Conservation (phyloP, 2,113 vertebrate genomes). For the Siphamia tubifer region DNA sequence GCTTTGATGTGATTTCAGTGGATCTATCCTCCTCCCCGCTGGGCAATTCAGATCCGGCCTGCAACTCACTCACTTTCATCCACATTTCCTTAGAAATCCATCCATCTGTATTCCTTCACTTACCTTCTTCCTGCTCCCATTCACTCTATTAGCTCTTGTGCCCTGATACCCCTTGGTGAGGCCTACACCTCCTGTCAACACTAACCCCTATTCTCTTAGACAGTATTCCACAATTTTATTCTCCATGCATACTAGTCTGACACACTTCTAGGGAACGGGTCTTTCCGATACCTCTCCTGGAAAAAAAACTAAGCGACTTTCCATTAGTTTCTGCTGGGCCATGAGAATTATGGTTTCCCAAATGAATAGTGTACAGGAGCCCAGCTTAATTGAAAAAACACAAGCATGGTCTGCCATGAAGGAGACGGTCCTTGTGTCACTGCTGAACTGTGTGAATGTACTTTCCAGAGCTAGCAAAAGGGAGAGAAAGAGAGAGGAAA, state of each 20-base stretch:
- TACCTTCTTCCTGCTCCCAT: constrained; percentile 44
- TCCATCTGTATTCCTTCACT: constrained; percentile 68
- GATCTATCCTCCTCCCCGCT: constrained; percentile 65
- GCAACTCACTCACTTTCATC: constrained; percentile 66
- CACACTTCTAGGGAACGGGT: constrained; percentile 49
- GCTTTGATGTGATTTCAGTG: constrained; percentile 83
- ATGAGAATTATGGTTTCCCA: constrained; percentile 83
- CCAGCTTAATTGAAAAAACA: constrained; percentile 84
- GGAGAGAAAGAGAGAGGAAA: constrained; percentile 55
- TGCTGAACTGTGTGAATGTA: constrained; percentile 76
- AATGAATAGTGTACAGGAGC: constrained; percentile 81
- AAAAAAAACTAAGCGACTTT: constrained; percentile 80
- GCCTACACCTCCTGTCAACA: constrained; percentile 48
- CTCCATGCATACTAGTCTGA: constrained; percentile 43
- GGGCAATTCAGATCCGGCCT: constrained; percentile 70
- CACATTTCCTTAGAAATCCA: constrained; percentile 70
- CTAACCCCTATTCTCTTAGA: constrained; percentile 34
- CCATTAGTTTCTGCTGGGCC: constrained; percentile 80
- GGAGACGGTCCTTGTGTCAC: constrained; percentile 81
- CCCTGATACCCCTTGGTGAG: constrained; percentile 16
- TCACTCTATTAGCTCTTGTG: constrained; percentile 34
- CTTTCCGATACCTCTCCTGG: constrained; percentile 73
- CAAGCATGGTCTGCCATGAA: constrained; percentile 75
- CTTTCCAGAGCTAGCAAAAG: constrained; percentile 79
- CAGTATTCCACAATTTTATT: constrained; percentile 32